Evolutionary conservation across 2,797 vertebrate species (phyloP).

Genomic region (Euphonia xanthogaster): DNA sequence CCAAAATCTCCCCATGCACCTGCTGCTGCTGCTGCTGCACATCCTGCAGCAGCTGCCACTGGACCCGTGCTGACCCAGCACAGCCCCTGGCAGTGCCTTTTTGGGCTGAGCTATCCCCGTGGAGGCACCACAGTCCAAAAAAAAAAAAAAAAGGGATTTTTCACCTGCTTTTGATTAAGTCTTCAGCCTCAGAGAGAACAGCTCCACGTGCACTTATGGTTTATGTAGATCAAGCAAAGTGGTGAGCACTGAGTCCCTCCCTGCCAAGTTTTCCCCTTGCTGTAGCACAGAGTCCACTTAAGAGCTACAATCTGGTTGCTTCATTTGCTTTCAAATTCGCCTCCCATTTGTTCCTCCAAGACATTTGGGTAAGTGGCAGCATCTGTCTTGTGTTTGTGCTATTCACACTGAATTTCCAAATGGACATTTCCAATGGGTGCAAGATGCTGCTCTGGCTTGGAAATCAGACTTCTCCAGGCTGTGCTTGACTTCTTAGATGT

Average conservation of each 20-base stretch:
- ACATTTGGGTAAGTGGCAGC: constrained; percentile 67
- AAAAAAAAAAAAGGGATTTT: background rate
- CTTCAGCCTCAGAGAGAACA: background rate
- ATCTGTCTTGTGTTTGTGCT: constrained; percentile 66
- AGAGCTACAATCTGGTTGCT: constrained; percentile 60
- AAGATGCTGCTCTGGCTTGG: constrained; percentile 63
- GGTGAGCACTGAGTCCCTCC: background rate
- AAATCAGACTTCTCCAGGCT: constrained; percentile 38
- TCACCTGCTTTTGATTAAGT: background rate
- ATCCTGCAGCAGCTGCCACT: background rate
- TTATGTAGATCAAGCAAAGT: constrained; percentile 2
- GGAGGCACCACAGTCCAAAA: background rate
- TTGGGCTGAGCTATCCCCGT: background rate
- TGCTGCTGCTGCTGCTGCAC: background rate
- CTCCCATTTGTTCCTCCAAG: constrained; percentile 65
- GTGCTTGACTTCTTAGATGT: constrained; percentile 6
- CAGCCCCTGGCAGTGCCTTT: background rate
- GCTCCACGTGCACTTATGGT: background rate
- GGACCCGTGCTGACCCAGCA: background rate
- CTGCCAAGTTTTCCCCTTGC: constrained; percentile 44
- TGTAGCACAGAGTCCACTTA: constrained; percentile 43
- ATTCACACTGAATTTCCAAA: constrained; percentile 70
- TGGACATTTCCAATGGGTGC: constrained; percentile 56
- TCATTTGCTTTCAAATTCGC: constrained; percentile 61
- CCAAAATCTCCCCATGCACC: background rate